phyloP scores from a whole-genome alignment of 2,797 vertebrate species.

The Aplochiton taeniatus region DNA sequence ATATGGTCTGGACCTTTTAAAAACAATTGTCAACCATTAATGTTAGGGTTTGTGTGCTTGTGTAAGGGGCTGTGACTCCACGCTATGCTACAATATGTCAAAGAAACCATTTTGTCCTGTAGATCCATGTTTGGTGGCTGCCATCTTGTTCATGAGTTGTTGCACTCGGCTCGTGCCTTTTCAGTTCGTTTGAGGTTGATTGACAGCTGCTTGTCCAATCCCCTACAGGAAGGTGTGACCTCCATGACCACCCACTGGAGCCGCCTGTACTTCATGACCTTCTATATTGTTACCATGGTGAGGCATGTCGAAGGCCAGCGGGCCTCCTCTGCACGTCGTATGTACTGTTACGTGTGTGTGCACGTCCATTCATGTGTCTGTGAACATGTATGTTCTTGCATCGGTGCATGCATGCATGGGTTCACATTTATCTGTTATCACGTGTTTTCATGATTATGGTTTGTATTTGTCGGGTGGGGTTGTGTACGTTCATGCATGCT shows the following conservation, averaged over 20 bases:
- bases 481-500: too few species aligned
- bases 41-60: too few species aligned
- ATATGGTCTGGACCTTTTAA: too few species aligned
- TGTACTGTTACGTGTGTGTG: not conserved
- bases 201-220: constrained; percentile 26
- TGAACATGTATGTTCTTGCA: not conserved
- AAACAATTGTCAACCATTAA: too few species aligned
- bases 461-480: not conserved
- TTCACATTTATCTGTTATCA: not conserved
- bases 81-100: too few species aligned
- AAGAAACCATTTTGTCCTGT: too few species aligned
- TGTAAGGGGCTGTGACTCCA: too few species aligned
- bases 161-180: too few species aligned
- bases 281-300: constrained; percentile 99
- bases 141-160: too few species aligned
- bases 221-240: constrained; percentile 90
- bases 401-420: not conserved
- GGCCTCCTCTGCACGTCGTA: not conserved
- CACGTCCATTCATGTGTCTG: constrained; percentile 1
- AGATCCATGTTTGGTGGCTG: not conserved
- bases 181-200: constrained; percentile 7
- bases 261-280: constrained; percentile 98
- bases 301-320: constrained; percentile 35
- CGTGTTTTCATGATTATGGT: not conserved
- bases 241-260: constrained; percentile 96